phyloP scores from a whole-genome alignment of 2,113 vertebrate species.

The Anseranas semipalmata region DNA sequence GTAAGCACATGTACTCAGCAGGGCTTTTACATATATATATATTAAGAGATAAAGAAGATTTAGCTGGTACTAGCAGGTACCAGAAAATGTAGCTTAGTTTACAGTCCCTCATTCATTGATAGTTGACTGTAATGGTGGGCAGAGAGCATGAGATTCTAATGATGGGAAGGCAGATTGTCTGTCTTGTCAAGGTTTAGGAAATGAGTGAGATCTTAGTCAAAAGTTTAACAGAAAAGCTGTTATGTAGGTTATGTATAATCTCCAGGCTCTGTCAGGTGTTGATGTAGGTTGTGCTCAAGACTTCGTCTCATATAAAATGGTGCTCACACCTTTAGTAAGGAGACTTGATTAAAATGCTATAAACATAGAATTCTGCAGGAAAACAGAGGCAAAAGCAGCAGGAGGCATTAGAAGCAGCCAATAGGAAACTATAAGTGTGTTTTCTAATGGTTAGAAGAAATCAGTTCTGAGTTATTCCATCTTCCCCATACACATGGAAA shows the following conservation, averaged over 20 bases:
- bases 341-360: constrained; percentile 45
- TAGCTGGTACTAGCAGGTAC: constrained; percentile 50
- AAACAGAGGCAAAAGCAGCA: constrained; percentile 25
- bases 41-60: constrained; percentile 33
- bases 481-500: not conserved
- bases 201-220: constrained; percentile 28
- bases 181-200: constrained; percentile 30
- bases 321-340: constrained; percentile 42
- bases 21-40: not conserved
- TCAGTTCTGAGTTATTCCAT: not conserved
- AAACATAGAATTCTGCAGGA: not conserved
- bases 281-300: constrained; percentile 21
- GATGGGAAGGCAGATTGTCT: constrained; percentile 2
- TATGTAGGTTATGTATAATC: constrained; percentile 53
- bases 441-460: constrained; percentile 20
- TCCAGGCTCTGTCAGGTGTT: constrained; percentile 27
- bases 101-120: constrained; percentile 1
- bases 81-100: constrained; percentile 14
- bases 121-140: not conserved
- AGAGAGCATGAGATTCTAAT: not conserved
- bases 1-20: not conserved
- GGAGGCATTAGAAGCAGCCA: not conserved
- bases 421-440: not conserved
- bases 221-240: constrained; percentile 53
- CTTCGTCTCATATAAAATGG: constrained; percentile 13